These are phyloP conservation scores for Drosophila stalkeri DNA, from an alignment of 2,888 invertebrate genomes.

Conservation along the genomic window DNA sequence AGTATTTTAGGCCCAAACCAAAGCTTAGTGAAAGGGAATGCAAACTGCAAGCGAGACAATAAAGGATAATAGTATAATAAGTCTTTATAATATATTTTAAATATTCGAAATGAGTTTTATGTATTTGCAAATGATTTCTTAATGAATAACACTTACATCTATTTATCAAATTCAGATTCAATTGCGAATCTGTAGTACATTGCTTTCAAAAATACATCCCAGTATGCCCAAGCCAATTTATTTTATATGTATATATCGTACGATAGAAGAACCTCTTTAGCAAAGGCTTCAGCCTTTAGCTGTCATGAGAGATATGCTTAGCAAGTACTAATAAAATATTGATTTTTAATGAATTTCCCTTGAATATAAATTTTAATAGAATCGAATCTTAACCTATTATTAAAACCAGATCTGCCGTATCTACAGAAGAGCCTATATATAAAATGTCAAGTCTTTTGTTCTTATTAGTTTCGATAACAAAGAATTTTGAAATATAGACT, in stretches of 20 bases:
- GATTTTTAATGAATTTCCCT: too few species aligned
- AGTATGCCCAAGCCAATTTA: too few species aligned
- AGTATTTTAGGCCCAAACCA: not conserved
- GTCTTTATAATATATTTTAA: not conserved
- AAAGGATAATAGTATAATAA: not conserved
- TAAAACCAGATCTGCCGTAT: too few species aligned
- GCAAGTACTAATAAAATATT: too few species aligned
- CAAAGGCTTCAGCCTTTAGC: too few species aligned
- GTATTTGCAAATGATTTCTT: not conserved
- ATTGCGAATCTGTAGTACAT: not conserved
- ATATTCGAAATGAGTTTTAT: not conserved
- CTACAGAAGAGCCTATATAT: not conserved
- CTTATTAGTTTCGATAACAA: not conserved
- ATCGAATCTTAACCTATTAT: too few species aligned
- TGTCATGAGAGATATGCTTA: too few species aligned
- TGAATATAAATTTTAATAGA: too few species aligned
- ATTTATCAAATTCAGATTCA: not conserved
- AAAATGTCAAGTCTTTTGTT: not conserved
- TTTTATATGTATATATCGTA: too few species aligned
- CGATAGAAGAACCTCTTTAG: too few species aligned
- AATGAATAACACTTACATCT: not conserved
- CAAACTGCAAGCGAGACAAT: not conserved
- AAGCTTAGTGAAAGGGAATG: constrained; percentile 11
- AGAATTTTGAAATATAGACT: too few species aligned
- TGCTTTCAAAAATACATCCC: not conserved